Evolutionary conservation across 2,113 vertebrate species (phyloP).

Genomic region (Eulemur macaco): DNA sequence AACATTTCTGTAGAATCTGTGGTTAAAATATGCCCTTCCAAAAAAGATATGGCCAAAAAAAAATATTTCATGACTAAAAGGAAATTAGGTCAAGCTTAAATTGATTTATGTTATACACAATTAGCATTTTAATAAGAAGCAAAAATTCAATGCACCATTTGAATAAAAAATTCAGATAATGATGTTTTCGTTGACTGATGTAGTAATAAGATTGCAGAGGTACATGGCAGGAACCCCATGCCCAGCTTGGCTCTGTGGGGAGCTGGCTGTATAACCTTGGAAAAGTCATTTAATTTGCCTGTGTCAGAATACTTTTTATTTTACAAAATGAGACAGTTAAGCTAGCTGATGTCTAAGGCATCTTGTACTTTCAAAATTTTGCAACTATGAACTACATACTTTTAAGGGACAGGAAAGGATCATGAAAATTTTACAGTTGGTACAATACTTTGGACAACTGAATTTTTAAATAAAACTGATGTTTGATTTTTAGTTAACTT

Average conservation of each 20-base stretch:
- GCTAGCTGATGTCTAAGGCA: constrained; percentile 9
- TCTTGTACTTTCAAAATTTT: neutral
- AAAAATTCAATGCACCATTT: neutral
- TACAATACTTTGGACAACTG: neutral
- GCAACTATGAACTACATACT: neutral
- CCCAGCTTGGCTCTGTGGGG: neutral
- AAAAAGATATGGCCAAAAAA: neutral
- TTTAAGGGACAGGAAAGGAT: neutral
- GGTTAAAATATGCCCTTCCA: neutral
- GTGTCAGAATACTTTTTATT: neutral
- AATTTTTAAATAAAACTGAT: constrained; percentile 35
- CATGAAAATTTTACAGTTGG: neutral
- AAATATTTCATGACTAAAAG: neutral
- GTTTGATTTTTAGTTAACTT: neutral
- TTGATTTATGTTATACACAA: neutral
- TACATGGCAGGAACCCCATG: neutral
- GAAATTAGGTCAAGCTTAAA: constrained; percentile 11
- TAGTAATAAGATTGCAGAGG: neutral
- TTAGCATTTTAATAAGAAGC: constrained; percentile 9
- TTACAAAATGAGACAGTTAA: neutral
- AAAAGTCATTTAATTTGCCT: constrained; percentile 16
- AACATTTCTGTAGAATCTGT: neutral
- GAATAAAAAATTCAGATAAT: neutral
- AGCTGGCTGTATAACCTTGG: neutral
- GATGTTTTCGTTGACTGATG: neutral